Evolutionary conservation across 92 coral and sea anemone genomes (phyloP).

Genomic region (Blastomussa wellsi): DNA sequence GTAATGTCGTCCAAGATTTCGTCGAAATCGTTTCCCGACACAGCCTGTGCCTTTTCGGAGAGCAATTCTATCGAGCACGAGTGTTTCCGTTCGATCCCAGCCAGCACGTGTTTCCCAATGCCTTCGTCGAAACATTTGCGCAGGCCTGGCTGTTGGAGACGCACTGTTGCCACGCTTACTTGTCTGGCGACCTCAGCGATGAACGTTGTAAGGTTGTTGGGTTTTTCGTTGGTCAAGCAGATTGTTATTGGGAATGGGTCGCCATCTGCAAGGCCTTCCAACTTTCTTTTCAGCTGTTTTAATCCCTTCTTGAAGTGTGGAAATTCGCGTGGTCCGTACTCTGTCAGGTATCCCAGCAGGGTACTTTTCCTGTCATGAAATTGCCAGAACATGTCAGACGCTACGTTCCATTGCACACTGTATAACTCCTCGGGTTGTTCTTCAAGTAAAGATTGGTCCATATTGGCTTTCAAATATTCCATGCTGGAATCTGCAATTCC

Average conservation of each 20-base stretch:
- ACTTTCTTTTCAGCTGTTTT: not conserved
- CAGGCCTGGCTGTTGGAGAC: constrained; percentile 30
- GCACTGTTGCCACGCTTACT: constrained; percentile 20
- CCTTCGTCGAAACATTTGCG: constrained; percentile 22
- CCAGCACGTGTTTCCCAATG: constrained; percentile 10
- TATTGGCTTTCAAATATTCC: not conserved
- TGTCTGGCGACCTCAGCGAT: constrained; percentile 12
- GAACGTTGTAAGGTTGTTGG: constrained; percentile 2
- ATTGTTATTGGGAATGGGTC: not conserved
- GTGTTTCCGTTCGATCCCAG: not conserved
- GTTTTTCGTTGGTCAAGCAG: not conserved
- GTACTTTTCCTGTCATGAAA: constrained; percentile 1
- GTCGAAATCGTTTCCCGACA: not conserved
- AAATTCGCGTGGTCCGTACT: constrained; percentile 22
- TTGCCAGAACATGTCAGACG: constrained; percentile 24
- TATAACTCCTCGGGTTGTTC: constrained; percentile 18
- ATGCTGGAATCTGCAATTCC: not conserved
- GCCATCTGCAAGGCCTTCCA: not conserved
- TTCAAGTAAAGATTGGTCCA: not conserved
- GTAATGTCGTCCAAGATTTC: not conserved
- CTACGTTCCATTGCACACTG: constrained; percentile 24
- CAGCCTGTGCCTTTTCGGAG: not conserved
- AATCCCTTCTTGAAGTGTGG: constrained; percentile 24
- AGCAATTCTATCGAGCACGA: constrained; percentile 19
- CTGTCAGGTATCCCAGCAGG: not conserved